Percentiles rank a stretch among this genome's conserved stretches.
Evolutionary conservation across 2,888 invertebrate species (phyloP).

Genomic region (Diaprepes abbreviatus): DNA sequence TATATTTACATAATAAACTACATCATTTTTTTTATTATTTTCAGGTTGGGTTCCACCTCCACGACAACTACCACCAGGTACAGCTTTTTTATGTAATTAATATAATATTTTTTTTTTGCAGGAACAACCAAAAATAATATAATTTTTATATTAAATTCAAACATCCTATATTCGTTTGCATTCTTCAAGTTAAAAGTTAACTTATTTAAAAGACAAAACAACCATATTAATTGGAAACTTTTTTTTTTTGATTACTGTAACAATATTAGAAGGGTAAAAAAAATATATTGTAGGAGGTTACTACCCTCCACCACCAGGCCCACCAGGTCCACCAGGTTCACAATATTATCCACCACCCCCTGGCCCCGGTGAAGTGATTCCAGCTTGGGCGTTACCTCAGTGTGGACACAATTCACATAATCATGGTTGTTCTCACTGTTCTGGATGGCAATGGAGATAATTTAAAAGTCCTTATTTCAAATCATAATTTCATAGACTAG

Average conservation of each 20-base stretch:
- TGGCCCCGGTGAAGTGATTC: conserved; percentile 19
- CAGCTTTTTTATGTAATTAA: too few species aligned
- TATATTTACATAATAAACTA: too few species aligned
- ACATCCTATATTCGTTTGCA: not conserved
- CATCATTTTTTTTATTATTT: not conserved
- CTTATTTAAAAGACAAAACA: not conserved
- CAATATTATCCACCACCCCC: conserved; percentile 1
- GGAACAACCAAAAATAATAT: too few species aligned
- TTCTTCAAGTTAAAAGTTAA: not conserved
- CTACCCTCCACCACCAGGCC: not conserved
- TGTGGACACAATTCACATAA: conserved; percentile 11
- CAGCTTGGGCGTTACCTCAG: conserved; percentile 9
- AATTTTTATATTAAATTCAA: too few species aligned
- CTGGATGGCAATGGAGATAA: conserved; percentile 11
- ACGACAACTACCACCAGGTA: not conserved
- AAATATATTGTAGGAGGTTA: not conserved
- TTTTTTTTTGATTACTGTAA: too few species aligned
- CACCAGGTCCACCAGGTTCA: not conserved
- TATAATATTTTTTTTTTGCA: too few species aligned
- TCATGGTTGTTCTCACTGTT: conserved; percentile 9
- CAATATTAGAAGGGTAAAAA: too few species aligned
- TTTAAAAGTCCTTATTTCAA: too few species aligned
- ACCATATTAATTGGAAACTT: too few species aligned
- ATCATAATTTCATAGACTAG: too few species aligned
- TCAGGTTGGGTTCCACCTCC: conserved; percentile 4